Conservation (phyloP, 2,888 invertebrate species). For the Patella pellucida region DNA sequence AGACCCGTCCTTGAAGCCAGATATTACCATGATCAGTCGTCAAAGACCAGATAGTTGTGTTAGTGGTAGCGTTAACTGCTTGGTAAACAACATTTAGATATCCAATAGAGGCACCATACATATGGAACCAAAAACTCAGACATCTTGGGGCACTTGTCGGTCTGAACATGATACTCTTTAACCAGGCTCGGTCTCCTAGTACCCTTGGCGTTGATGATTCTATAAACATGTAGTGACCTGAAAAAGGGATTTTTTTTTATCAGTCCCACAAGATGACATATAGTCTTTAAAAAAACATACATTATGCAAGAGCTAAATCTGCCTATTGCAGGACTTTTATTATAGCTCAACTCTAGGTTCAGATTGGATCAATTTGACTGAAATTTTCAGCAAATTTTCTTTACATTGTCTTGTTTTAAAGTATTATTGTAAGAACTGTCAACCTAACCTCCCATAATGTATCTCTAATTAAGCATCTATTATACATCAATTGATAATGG, state of each 20-base stretch:
- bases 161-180: slow-evolving; percentile 42
- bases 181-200: slow-evolving; percentile 70
- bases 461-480: too few relatives aligned
- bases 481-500: too few relatives aligned
- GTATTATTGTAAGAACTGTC: too few relatives aligned
- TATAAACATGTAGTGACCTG: slow-evolving; percentile 74
- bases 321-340: too few relatives aligned
- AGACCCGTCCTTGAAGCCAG: slow-evolving; percentile 50
- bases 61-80: slow-evolving; percentile 36
- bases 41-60: slow-evolving; percentile 49
- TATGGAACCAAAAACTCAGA: slow-evolving; percentile 62
- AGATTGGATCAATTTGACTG: too few relatives aligned
- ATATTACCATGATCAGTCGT: slow-evolving; percentile 42
- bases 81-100: slow-evolving; percentile 44
- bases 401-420: too few relatives aligned
- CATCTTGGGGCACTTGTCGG: slow-evolving; percentile 48
- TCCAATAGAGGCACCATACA: slow-evolving; percentile 56
- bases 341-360: too few relatives aligned
- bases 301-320: too few relatives aligned
- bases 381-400: too few relatives aligned
- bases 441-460: too few relatives aligned
- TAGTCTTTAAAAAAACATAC: too few relatives aligned
- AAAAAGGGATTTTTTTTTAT: background rate
- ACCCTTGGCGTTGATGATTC: slow-evolving; percentile 76
- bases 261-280: too few relatives aligned